phyloP scores from a whole-genome alignment of 2,888 invertebrate species.

The Oxyteleia sp. region DNA sequence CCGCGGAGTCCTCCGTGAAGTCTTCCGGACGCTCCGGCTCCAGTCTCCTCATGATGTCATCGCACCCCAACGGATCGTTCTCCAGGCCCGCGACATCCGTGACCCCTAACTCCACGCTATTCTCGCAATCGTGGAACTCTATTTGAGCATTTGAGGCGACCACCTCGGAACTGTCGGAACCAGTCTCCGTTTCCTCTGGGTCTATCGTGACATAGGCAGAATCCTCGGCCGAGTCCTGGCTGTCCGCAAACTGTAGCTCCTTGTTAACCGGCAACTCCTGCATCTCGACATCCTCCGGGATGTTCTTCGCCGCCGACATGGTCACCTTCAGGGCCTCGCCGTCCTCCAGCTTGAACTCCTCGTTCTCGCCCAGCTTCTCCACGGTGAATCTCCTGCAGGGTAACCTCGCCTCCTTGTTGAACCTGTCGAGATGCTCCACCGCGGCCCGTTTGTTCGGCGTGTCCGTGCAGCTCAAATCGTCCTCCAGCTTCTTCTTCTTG shows the following conservation, averaged over 20 bases:
- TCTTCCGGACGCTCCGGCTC: constrained; percentile 83
- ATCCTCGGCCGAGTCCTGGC: constrained; percentile 46
- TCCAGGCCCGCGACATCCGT: constrained; percentile 77
- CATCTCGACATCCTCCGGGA: constrained; percentile 68
- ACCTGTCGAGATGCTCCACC: background rate
- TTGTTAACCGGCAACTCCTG: constrained; percentile 50
- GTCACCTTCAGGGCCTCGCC: constrained; percentile 48
- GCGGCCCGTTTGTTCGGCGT: constrained; percentile 30
- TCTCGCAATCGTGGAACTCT: constrained; percentile 73
- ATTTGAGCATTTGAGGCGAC: constrained; percentile 73
- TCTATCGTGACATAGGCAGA: constrained; percentile 72
- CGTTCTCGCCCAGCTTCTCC: constrained; percentile 73
- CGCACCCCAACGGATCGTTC: constrained; percentile 79
- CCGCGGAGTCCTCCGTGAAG: constrained; percentile 86
- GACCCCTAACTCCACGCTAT: constrained; percentile 70
- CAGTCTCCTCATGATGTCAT: constrained; percentile 82
- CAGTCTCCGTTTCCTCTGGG: constrained; percentile 83
- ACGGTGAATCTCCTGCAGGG: constrained; percentile 75
- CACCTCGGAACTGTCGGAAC: constrained; percentile 83
- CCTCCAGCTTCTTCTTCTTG: constrained; percentile 23
- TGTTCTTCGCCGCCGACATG: too few relatives aligned
- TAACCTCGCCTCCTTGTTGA: constrained; percentile 39
- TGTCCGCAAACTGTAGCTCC: constrained; percentile 24
- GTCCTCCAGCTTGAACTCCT: constrained; percentile 64
- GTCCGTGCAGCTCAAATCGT: background rate